phyloP scores from a whole-genome alignment of 2,113 vertebrate species.

The sheep (Ovis aries) region DNA sequence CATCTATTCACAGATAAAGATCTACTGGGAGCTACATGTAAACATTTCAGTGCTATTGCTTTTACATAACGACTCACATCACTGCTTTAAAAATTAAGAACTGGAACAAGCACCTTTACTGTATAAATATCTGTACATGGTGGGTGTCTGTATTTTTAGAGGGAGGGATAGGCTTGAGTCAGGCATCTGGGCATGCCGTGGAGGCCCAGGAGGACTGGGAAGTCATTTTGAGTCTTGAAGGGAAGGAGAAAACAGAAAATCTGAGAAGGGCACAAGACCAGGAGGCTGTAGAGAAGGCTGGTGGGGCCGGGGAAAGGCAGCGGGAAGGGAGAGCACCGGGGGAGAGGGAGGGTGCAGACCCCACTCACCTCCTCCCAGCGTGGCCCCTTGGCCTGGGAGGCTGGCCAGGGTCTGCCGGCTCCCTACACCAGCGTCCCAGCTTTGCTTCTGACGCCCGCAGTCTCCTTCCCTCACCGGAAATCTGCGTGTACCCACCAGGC shows the following conservation, averaged over 20 bases:
- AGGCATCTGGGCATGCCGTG: background rate
- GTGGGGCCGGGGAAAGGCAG: background rate
- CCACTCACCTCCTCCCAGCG: accelerated
- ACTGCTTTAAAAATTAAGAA: background rate
- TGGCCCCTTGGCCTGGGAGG: background rate
- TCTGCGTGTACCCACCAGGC: background rate
- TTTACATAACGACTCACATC: background rate
- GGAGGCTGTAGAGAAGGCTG: background rate
- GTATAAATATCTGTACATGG: background rate
- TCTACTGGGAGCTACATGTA: background rate
- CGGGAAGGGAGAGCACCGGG: background rate
- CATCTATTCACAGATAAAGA: background rate
- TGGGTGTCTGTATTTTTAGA: background rate
- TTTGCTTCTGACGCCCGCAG: background rate
- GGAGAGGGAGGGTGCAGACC: too few relatives aligned
- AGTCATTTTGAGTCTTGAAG: background rate
- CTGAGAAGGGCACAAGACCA: background rate
- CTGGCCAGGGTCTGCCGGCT: background rate
- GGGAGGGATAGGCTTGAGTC: background rate
- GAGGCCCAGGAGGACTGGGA: background rate
- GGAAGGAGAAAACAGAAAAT: background rate
- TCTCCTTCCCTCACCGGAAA: too few relatives aligned
- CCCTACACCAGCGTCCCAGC: background rate
- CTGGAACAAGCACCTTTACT: background rate
- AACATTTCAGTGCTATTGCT: background rate